Conservation (phyloP, 2,113 vertebrate species). For the Crotalus helleri region DNA sequence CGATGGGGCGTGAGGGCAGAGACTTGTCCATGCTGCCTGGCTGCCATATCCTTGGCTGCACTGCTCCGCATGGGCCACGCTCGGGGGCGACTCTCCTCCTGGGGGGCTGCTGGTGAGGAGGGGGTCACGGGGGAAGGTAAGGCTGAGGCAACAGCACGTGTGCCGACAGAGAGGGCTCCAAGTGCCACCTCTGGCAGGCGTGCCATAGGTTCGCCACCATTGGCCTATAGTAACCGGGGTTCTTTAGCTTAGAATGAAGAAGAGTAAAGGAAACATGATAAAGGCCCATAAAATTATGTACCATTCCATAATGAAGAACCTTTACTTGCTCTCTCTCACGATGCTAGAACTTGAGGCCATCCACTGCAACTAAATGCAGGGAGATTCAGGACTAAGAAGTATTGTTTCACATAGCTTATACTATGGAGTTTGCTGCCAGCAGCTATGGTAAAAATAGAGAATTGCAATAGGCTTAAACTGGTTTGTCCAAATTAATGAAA, state of each 20-base stretch:
- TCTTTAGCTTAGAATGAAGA: background rate
- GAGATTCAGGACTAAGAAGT: background rate
- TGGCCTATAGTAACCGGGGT: background rate
- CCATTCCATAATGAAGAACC: background rate
- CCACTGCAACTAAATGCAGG: background rate
- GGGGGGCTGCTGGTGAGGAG: no score
- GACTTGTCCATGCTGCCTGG: no score
- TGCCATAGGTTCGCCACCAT: no score
- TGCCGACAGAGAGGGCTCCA: no score
- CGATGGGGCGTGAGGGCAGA: no score
- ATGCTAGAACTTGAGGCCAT: background rate
- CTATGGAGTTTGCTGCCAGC: background rate
- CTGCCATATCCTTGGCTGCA: no score
- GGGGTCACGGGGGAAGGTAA: no score
- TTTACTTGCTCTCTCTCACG: background rate
- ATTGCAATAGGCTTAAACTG: background rate
- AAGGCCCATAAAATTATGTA: background rate
- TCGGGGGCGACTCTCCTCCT: no score
- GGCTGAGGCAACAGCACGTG: no score
- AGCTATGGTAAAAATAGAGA: background rate
- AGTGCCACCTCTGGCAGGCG: no score
- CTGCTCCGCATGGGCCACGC: no score
- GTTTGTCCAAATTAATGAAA: background rate
- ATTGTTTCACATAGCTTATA: background rate
- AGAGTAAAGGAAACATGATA: background rate